phyloP scores from a whole-genome alignment of 92 coral and sea anemone genomes.

The Porites cylindrica region DNA sequence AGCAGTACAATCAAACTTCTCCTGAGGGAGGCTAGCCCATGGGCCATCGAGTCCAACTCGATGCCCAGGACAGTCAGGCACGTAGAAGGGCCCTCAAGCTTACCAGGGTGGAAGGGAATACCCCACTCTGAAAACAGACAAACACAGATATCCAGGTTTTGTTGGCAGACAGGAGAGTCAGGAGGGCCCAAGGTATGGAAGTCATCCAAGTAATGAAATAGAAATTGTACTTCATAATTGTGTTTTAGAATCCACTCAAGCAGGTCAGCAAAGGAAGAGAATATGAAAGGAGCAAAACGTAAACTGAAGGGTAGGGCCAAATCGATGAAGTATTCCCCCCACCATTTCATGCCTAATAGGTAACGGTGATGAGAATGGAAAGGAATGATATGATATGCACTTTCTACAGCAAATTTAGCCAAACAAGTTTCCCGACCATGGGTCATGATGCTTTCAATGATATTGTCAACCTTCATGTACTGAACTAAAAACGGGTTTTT shows the following conservation, averaged over 20 bases:
- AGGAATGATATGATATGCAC: conserved; percentile 32
- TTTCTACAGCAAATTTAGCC: conserved; percentile 37
- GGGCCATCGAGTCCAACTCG: not conserved
- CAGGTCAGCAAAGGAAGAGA: conserved; percentile 23
- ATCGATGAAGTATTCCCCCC: conserved; percentile 2
- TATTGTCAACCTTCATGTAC: conserved; percentile 32
- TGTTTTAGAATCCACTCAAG: conserved; percentile 46
- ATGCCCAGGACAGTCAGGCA: not conserved
- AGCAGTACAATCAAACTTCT: not conserved
- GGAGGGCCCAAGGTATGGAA: conserved; percentile 49
- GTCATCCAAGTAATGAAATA: conserved; percentile 52
- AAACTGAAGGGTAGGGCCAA: conserved; percentile 8
- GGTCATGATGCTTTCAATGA: conserved; percentile 9
- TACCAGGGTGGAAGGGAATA: conserved; percentile 22
- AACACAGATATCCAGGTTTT: conserved; percentile 1
- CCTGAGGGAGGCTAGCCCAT: not conserved
- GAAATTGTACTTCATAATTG: conserved; percentile 25
- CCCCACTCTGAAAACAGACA: not conserved
- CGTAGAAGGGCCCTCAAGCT: not conserved
- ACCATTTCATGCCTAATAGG: conserved; percentile 55
- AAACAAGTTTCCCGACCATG: conserved; percentile 23
- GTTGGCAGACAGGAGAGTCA: conserved; percentile 20
- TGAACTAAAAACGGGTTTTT: conserved; percentile 10
- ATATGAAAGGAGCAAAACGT: conserved; percentile 20
- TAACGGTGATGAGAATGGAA: conserved; percentile 31